Percentiles rank a stretch among this genome's conserved stretches.
phyloP scores from a whole-genome alignment of 1,140 invertebrate species.

The Drosophila serrata region DNA sequence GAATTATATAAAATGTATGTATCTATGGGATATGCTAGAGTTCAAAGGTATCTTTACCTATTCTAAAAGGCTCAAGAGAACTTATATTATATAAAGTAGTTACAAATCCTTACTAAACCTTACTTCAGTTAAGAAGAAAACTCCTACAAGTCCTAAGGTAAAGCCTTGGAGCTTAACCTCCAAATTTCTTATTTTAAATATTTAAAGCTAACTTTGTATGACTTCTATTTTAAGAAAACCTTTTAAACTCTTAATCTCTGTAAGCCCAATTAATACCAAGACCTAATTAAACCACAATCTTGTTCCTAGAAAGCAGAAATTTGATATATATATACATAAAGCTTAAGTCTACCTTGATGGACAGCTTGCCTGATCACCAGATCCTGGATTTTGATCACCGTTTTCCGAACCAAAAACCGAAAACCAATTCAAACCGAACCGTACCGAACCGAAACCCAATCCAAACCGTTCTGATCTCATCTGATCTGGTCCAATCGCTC shows the following conservation, averaged over 20 bases:
- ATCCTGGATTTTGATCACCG: not conserved
- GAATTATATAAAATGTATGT: no score
- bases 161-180: no score
- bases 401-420: not conserved
- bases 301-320: not conserved
- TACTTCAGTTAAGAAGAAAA: not conserved
- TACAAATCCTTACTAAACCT: no score
- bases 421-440: conserved; percentile 8
- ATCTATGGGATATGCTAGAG: no score
- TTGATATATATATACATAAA: no score
- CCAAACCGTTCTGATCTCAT: conserved; percentile 22
- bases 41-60: not conserved
- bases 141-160: not conserved
- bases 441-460: conserved; percentile 7
- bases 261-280: not conserved
- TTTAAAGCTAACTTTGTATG: not conserved
- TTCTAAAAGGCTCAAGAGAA: not conserved
- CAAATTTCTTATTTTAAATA: not conserved
- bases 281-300: not conserved
- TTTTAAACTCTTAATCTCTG: not conserved
- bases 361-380: not conserved
- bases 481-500: conserved; percentile 44
- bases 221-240: not conserved
- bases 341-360: not conserved
- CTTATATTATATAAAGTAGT: not conserved